These are phyloP conservation scores for Diceros bicornis DNA, from an alignment of 2,797 vertebrate genomes.

Conservation along the genomic window DNA sequence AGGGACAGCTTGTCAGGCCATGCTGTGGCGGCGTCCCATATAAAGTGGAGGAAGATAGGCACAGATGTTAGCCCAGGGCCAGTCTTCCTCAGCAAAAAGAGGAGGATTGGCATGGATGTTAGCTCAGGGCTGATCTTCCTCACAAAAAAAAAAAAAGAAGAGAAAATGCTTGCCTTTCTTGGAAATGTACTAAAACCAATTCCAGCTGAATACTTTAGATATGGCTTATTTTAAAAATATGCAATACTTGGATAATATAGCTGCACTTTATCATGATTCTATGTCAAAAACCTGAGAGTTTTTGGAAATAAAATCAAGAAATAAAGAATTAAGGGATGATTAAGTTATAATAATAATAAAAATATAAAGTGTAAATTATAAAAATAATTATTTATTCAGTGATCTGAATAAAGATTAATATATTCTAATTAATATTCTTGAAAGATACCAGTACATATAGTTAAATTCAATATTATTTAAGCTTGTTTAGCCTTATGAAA, in stretches of 20 bases:
- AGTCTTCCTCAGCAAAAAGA: no score
- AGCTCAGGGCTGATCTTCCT: no score
- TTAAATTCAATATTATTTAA: conserved; percentile 11
- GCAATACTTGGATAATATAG: conserved; percentile 1
- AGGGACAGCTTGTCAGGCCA: no score
- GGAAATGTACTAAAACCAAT: not conserved
- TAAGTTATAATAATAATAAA: not conserved
- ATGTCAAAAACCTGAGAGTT: not conserved
- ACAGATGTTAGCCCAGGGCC: no score
- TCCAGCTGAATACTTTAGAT: conserved; percentile 60
- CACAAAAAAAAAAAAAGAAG: no score
- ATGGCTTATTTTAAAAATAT: not conserved
- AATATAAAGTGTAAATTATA: not conserved
- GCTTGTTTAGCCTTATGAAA: not conserved
- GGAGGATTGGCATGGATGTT: no score
- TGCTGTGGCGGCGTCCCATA: no score
- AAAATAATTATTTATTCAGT: conserved; percentile 41
- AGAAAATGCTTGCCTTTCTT: conserved; percentile 1
- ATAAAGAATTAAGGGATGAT: not conserved
- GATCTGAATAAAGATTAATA: not conserved
- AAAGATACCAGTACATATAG: not conserved
- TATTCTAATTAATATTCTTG: not conserved
- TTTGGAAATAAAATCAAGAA: conserved; percentile 5
- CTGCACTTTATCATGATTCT: not conserved
- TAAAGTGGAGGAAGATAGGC: no score